These are phyloP conservation scores for Accipiter virgatus DNA, from an alignment of 2,113 vertebrate genomes.

Conservation along the genomic window DNA sequence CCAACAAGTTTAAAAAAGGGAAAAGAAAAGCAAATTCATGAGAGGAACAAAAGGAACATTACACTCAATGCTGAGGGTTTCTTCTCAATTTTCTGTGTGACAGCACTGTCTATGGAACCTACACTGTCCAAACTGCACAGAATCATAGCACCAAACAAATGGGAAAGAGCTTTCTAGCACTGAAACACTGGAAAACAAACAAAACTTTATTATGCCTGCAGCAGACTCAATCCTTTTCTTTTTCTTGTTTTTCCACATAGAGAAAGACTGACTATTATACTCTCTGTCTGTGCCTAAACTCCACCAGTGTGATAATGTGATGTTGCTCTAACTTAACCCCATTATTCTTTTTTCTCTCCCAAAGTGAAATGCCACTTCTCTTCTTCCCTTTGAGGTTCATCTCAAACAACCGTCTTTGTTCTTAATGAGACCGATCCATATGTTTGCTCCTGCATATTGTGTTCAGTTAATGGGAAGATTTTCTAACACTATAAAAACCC, in stretches of 20 bases:
- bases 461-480: slow-evolving; percentile 63
- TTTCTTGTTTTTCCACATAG: background rate
- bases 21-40: background rate
- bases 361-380: slow-evolving; percentile 54
- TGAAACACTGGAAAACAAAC: background rate
- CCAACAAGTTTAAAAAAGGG: background rate
- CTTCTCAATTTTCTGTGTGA: background rate
- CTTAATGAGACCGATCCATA: slow-evolving; percentile 68
- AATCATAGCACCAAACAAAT: background rate
- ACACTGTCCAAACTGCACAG: background rate
- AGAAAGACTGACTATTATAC: background rate
- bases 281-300: slow-evolving; percentile 11
- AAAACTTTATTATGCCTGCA: background rate
- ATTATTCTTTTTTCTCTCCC: slow-evolving; percentile 68
- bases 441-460: slow-evolving; percentile 59
- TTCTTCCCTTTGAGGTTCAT: slow-evolving; percentile 66
- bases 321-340: slow-evolving; percentile 65
- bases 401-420: slow-evolving; percentile 62
- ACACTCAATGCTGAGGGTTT: background rate
- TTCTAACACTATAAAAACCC: slow-evolving; percentile 44
- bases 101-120: background rate
- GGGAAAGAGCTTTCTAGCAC: background rate
- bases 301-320: slow-evolving; percentile 35
- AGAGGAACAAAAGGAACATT: background rate
- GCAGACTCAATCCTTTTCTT: background rate